Base-by-base conservation (phyloP, 2,113 vertebrate genomes). In the Oplegnathus fasciatus region DNA sequence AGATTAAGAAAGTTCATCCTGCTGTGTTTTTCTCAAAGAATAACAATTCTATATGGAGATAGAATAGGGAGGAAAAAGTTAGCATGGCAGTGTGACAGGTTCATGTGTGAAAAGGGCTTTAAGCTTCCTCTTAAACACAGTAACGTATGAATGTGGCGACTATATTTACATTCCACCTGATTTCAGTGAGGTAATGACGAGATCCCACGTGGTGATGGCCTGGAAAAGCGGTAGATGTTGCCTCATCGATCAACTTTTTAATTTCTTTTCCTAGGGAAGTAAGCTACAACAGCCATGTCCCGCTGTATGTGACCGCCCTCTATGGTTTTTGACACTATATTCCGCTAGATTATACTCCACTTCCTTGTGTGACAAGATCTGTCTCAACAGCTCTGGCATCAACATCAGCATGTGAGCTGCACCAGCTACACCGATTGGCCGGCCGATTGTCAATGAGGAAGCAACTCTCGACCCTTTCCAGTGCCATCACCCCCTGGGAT, bases 51-150 rank as follows among this genome's bases (percentile, higher is more conserved):
- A 24, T 50, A 48, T 82, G 54, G 42, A 68, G 30, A 75, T 52
- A 67, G 14, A 65, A 65, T 42, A 24, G n/a, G 22, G 22, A 40
- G 34, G 20, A 44, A 26, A n/a, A 20, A 37, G 34, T 44, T 44
- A 44, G 13, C 42, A 11, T 44, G 42, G 13, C 42, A 57, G 30
- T 17, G 46, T 28, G 58, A 40, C 9, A 58, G 22, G 20, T 28
- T 65, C 26, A 24, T 65, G 22, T 57, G 48, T 37, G 48, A 78
- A 74, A 58, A 73, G 34, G 58, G n/a, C 61, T 40, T 72, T n/a
- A 73, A 30, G n/a, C 10, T 34, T 64, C 18, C 11, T 32, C 55
- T 62, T 46, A 58, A 34, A 44, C 32, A 77, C 57, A 54, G 50
- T 28, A 28, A 78, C n/a, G 7, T 77, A 44, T 32, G 54, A 32